Evolutionary conservation across 64 coral and sea anemone genomes (phyloP).

Genomic region (Cladopsammia gracilis): DNA sequence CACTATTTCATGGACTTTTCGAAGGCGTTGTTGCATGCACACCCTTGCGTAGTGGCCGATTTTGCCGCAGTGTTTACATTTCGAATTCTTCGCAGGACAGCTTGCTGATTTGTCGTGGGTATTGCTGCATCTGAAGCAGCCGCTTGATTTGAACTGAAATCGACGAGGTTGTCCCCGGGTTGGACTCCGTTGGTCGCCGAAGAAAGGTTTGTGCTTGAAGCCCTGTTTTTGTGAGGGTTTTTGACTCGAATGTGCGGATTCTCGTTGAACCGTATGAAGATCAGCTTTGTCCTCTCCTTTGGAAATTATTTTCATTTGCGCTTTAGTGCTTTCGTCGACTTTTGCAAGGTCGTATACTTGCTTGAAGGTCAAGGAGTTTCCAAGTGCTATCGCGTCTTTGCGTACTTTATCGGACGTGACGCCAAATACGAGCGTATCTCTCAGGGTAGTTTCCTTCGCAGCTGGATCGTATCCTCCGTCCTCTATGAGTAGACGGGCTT

Average conservation of each 20-base stretch:
- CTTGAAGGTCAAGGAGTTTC: constrained; percentile 67
- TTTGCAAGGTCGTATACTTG: constrained; percentile 78
- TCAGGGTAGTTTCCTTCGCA: too few species aligned
- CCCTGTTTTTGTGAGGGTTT: background rate
- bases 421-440: constrained; percentile 31
- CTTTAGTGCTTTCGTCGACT: constrained; percentile 65
- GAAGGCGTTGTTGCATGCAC: constrained; percentile 21
- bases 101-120: constrained; percentile 36
- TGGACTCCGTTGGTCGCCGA: too few species aligned
- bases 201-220: too few species aligned
- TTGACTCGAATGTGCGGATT: background rate
- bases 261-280: background rate
- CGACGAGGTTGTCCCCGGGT: constrained; percentile 1
- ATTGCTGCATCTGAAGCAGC: constrained; percentile 67
- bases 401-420: constrained; percentile 69
- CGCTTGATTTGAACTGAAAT: constrained; percentile 50
- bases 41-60: too few species aligned
- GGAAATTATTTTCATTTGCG: constrained; percentile 53
- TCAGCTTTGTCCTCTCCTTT: constrained; percentile 35
- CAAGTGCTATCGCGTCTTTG: constrained; percentile 58
- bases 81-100: constrained; percentile 42
- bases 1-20: constrained; percentile 48
- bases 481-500: too few species aligned
- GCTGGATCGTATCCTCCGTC: too few species aligned
- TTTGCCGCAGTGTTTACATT: constrained; percentile 52